Base-by-base conservation (phyloP, 1,140 invertebrate genomes). In the Acarapis woodi region DNA sequence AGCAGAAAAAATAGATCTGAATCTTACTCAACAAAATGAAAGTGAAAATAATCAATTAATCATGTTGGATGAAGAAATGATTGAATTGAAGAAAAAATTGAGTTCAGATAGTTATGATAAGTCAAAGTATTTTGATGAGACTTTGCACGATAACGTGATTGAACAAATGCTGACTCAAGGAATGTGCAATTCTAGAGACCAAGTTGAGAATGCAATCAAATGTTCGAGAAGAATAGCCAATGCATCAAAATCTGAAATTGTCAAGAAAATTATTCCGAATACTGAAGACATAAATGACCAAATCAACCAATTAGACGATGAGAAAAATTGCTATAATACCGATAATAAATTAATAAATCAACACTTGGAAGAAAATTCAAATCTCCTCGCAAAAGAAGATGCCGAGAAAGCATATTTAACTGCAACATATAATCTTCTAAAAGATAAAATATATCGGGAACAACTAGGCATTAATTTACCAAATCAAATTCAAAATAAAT, bases 341-440 rank as follows among this genome's bases (percentile, higher is more conserved):
- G 34, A 35, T 16, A 35, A 35, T 25, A n/a, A n/a, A n/a, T n/a
- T n/a, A n/a, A n/a, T n/a, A n/a, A n/a, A n/a, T n/a, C n/a, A n/a
- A n/a, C n/a, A n/a, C n/a, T n/a, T n/a, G n/a, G n/a, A n/a, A n/a
- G n/a, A n/a, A n/a, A n/a, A n/a, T n/a, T n/a, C n/a, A n/a, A n/a
- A n/a, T n/a, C n/a, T n/a, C n/a, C n/a, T n/a, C n/a, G n/a, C n/a
- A n/a, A n/a, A n/a, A n/a, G n/a, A n/a, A n/a, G n/a, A n/a, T n/a
- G n/a, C n/a, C n/a, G n/a, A n/a, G n/a, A n/a, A n/a, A n/a, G 14
- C 8, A 9, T 37, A 37, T 37, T 32, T 44, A n/a, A 44, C 42
- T 26, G 42, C 42, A 10, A 44, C 42, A 5, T 44, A 44, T 39
- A 39, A 44, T 19, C 31, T 44, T 3, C 28, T 44, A 22, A 44